A percentile compares a stretch with the other conserved stretches of the same genome.
Conservation (phyloP, 2,888 invertebrate species). For the Morpho achilles region DNA sequence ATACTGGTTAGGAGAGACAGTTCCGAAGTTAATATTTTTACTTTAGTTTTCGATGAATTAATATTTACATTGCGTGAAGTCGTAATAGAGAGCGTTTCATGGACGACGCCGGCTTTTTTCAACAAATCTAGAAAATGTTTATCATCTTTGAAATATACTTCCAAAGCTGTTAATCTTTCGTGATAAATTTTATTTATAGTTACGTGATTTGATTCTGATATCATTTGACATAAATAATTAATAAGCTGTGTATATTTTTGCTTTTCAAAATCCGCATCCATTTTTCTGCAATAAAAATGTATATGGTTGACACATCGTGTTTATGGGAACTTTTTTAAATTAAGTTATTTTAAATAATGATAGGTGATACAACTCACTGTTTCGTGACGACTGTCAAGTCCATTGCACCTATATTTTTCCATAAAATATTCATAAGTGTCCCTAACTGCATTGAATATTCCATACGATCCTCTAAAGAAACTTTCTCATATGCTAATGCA, state of each 20-base stretch:
- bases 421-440: conserved; percentile 73
- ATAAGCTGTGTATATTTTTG: conserved; percentile 54
- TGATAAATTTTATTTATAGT: conserved; percentile 13
- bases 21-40: conserved; percentile 46
- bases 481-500: conserved; percentile 55
- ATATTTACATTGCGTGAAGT: conserved; percentile 14
- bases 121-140: conserved; percentile 36
- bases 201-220: conserved; percentile 25
- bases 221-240: conserved; percentile 38
- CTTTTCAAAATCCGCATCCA: conserved; percentile 52
- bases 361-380: conserved; percentile 49
- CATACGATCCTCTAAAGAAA: conserved; percentile 72
- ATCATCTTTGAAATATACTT: conserved; percentile 39
- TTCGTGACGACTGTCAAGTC: conserved; percentile 62
- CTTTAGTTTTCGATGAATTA: conserved; percentile 27
- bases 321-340: background rate
- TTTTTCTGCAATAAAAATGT: conserved; percentile 42
- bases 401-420: conserved; percentile 80
- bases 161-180: conserved; percentile 21
- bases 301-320: too few relatives aligned
- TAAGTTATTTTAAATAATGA: background rate
- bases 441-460: conserved; percentile 69
- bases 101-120: conserved; percentile 37
- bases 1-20: conserved; percentile 70
- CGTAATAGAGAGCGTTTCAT: conserved; percentile 35